phyloP scores from a whole-genome alignment of 2,113 vertebrate genomes.

The Phrynocephalus versicolor region DNA sequence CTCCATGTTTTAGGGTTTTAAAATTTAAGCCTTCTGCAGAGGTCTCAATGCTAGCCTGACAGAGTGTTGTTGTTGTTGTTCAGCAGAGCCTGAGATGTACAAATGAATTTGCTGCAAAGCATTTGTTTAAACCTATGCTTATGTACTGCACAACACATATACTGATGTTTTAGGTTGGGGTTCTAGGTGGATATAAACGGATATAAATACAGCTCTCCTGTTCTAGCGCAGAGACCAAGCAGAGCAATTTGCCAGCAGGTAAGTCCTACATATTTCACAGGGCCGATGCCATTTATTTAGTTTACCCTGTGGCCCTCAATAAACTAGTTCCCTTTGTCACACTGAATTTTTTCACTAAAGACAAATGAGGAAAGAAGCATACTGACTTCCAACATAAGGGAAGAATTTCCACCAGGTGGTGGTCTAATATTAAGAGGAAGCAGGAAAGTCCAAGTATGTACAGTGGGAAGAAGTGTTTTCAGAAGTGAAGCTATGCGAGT shows the following conservation, averaged over 20 bases:
- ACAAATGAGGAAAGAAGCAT: neutral
- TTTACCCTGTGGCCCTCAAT: neutral
- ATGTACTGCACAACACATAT: neutral
- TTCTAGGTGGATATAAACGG: neutral
- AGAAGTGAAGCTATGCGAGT: neutral
- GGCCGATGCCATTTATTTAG: neutral
- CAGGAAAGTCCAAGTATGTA: neutral
- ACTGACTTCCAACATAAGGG: neutral
- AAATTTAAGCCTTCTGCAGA: too few species aligned
- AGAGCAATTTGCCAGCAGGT: neutral
- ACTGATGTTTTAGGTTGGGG: neutral
- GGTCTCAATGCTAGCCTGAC: neutral
- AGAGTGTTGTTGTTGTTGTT: neutral
- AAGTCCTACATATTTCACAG: neutral
- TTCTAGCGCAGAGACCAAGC: neutral
- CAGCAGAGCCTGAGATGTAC: too few species aligned
- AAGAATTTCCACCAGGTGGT: conserved; percentile 51
- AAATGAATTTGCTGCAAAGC: neutral
- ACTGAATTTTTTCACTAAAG: neutral
- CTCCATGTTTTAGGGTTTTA: neutral
- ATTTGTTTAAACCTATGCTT: neutral
- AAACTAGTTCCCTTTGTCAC: neutral
- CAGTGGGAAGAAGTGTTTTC: too few species aligned
- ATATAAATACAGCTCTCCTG: too few species aligned
- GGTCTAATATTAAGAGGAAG: conserved; percentile 33